A percentile compares a stretch with the other conserved stretches of the same genome.
Evolutionary conservation across 2,888 invertebrate species (phyloP).

Genomic region (Laothoe populi): DNA sequence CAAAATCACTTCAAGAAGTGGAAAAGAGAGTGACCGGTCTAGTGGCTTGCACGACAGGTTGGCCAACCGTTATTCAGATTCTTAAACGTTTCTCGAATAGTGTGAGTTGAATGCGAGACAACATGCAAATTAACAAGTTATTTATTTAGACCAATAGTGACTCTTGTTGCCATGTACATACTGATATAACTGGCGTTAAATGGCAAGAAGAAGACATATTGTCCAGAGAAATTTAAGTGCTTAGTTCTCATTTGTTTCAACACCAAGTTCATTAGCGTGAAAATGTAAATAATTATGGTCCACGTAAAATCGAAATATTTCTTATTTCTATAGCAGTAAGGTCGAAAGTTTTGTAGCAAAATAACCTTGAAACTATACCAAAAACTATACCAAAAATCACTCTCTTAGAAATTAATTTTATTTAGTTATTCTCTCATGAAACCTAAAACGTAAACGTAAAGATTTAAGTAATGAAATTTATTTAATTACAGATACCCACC

Average conservation of each 20-base stretch:
- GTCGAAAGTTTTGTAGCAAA: background rate
- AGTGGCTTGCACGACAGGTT: constrained; percentile 46
- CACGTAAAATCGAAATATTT: no score
- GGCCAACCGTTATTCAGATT: constrained; percentile 69
- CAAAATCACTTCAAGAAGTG: constrained; percentile 7
- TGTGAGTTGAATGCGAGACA: constrained; percentile 62
- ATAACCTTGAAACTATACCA: no score
- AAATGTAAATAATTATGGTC: no score
- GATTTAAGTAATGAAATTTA: constrained; percentile 31
- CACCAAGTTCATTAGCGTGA: no score
- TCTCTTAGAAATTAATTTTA: background rate
- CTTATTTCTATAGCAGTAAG: no score
- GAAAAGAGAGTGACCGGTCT: constrained; percentile 34
- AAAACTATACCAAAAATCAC: no score
- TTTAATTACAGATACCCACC: constrained; percentile 32
- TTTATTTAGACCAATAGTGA: constrained; percentile 49
- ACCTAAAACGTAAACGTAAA: background rate
- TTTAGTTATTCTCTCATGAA: background rate
- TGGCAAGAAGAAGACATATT: background rate
- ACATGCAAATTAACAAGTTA: constrained; percentile 71
- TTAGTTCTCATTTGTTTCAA: background rate
- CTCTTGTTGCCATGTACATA: constrained; percentile 30
- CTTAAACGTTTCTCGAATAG: constrained; percentile 68
- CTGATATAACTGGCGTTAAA: background rate
- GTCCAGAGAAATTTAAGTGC: background rate